phyloP scores from a whole-genome alignment of 1,140 invertebrate species.

The Eumeta japonica region DNA sequence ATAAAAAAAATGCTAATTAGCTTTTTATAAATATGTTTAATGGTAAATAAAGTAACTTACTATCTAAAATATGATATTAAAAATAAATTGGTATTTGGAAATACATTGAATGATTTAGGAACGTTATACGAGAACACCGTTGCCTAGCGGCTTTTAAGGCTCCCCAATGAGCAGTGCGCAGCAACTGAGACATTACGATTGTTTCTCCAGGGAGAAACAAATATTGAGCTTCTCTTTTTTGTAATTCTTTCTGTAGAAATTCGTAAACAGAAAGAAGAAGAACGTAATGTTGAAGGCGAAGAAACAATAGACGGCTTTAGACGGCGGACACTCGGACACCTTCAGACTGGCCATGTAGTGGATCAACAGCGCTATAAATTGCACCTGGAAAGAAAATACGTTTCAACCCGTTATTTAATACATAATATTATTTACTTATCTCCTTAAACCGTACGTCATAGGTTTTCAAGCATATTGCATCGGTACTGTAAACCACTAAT shows the following conservation, averaged over 20 bases:
- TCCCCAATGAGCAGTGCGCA: no score
- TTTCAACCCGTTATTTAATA: neutral
- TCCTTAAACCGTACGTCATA: no score
- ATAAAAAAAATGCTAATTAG: no score
- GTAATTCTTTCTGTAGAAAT: constrained; percentile 25
- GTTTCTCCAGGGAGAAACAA: no score
- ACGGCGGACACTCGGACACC: constrained; percentile 34
- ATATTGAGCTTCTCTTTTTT: constrained; percentile 7
- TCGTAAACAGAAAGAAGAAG: constrained; percentile 23
- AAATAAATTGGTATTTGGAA: no score
- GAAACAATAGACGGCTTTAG: constrained; percentile 24
- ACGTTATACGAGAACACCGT: no score
- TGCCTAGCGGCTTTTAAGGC: no score
- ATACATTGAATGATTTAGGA: no score
- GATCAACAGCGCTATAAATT: constrained; percentile 36
- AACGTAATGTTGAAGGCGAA: constrained; percentile 19
- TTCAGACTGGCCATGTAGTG: constrained; percentile 28
- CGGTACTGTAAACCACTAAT: neutral
- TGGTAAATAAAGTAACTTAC: no score
- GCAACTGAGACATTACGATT: no score
- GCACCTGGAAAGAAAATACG: constrained; percentile 28
- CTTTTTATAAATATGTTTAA: no score
- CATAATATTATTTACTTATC: constrained; percentile 17
- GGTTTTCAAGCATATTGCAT: neutral
- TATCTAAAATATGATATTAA: no score